These are phyloP conservation scores for Acanthococcus lagerstroemiae DNA, from an alignment of 2,888 invertebrate species.

Conservation along the genomic window DNA sequence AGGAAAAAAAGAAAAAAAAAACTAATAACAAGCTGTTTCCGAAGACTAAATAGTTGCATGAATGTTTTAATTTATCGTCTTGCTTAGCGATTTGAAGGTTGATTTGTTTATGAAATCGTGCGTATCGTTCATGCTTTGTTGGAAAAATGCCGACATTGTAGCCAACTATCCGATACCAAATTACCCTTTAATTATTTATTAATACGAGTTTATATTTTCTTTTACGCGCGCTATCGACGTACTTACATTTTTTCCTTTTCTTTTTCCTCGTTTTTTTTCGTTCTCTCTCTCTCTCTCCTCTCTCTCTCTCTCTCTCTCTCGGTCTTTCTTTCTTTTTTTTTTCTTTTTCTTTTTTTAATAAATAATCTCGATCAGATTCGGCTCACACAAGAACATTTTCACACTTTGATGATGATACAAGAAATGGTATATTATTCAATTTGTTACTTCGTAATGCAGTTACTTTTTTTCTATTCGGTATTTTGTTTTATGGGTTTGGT, in stretches of 20 bases:
- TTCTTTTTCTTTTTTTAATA: not conserved
- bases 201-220: slow-evolving; percentile 7
- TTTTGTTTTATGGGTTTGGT: not conserved
- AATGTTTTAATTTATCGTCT: slow-evolving; percentile 34
- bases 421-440: slow-evolving; percentile 18
- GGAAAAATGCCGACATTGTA: slow-evolving; percentile 19
- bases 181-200: slow-evolving; percentile 28
- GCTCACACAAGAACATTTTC: slow-evolving; percentile 21
- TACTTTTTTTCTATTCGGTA: slow-evolving; percentile 3
- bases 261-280: not conserved
- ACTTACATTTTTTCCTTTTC: not conserved
- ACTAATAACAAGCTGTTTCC: not conserved
- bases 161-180: slow-evolving; percentile 24
- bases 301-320: not conserved
- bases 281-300: not conserved
- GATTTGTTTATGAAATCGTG: slow-evolving; percentile 35
- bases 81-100: slow-evolving; percentile 34
- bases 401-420: slow-evolving; percentile 21
- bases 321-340: not conserved
- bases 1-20: not conserved
- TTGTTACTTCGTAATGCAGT: slow-evolving; percentile 26
- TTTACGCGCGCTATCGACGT: not conserved
- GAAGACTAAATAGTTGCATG: slow-evolving; percentile 30
- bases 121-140: slow-evolving; percentile 31
- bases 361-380: not conserved